These are phyloP conservation scores for Cotesia congregata DNA, from an alignment of 2,888 invertebrate genomes.

Conservation along the genomic window DNA sequence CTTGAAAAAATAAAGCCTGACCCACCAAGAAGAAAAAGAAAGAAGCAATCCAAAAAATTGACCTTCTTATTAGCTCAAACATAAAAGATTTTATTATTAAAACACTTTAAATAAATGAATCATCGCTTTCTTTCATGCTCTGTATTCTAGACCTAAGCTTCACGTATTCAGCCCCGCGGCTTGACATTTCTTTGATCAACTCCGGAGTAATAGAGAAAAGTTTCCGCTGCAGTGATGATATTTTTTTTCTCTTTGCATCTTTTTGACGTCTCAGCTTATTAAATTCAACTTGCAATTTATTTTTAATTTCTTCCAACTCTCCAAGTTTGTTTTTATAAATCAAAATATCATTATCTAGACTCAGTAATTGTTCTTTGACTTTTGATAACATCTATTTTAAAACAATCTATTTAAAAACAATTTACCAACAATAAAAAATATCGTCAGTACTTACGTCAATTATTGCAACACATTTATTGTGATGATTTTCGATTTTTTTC, in stretches of 20 bases:
- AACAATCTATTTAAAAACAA: not conserved
- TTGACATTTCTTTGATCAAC: constrained; percentile 39
- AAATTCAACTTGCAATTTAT: not conserved
- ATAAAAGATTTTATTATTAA: not conserved
- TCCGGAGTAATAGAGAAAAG: constrained; percentile 43
- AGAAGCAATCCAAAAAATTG: not conserved
- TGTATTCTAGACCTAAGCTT: not conserved
- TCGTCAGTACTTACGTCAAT: constrained; percentile 42
- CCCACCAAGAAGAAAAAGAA: not conserved
- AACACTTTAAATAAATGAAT: not conserved
- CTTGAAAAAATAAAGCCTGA: constrained; percentile 24
- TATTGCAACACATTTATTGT: constrained; percentile 38
- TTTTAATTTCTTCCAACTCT: constrained; percentile 4
- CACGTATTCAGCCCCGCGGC: not conserved
- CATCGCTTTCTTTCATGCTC: constrained; percentile 35
- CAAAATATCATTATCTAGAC: not conserved
- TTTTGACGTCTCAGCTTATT: constrained; percentile 4
- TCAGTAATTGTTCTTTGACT: constrained; percentile 41
- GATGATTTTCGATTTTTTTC: constrained; percentile 43
- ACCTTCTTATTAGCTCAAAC: not conserved
- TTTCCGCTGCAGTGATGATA: constrained; percentile 40
- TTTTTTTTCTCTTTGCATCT: constrained; percentile 44
- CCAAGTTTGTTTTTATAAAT: constrained; percentile 15
- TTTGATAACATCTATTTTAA: constrained; percentile 48
- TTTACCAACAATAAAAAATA: not conserved